Percentiles rank a stretch among this genome's conserved stretches.
Conservation (phyloP, 1,140 invertebrate genomes). For the Gryllus bimaculatus region DNA sequence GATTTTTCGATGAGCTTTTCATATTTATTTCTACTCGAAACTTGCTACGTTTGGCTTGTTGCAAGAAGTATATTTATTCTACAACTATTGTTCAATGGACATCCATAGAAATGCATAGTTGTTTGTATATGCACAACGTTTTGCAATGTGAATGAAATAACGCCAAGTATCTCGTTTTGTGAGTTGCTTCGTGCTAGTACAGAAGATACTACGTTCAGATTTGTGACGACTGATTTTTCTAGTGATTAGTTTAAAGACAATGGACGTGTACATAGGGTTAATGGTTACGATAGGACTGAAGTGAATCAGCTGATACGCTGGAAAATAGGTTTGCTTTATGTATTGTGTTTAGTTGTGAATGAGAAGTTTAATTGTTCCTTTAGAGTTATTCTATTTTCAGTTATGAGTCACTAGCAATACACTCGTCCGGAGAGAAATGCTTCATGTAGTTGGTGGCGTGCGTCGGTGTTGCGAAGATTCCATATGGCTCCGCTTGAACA, state of each 20-base stretch:
- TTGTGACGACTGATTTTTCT: not conserved
- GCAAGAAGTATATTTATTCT: not conserved
- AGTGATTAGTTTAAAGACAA: conserved; percentile 2
- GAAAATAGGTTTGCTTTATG: not conserved
- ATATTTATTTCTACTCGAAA: conserved; percentile 2
- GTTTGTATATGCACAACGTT: not conserved
- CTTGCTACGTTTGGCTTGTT: not conserved
- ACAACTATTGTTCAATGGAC: not conserved
- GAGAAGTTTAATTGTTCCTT: not conserved
- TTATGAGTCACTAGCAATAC: not conserved
- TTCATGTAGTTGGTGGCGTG: not conserved
- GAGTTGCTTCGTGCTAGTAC: not conserved
- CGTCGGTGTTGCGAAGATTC: not conserved
- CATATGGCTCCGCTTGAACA: not conserved
- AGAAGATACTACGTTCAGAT: not conserved
- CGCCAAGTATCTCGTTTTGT: not conserved
- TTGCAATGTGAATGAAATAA: not conserved
- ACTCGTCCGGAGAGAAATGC: not conserved
- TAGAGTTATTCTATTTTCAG: not conserved
- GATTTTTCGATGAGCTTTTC: not conserved
- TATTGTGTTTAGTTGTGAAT: not conserved
- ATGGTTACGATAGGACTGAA: not conserved
- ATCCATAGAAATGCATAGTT: not conserved
- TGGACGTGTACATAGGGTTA: not conserved
- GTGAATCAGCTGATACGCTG: no score